A percentile compares a stretch with the other conserved stretches of the same genome.
Conservation (phyloP, 1,140 invertebrate species). For the Diachasmimorpha longicaudata region DNA sequence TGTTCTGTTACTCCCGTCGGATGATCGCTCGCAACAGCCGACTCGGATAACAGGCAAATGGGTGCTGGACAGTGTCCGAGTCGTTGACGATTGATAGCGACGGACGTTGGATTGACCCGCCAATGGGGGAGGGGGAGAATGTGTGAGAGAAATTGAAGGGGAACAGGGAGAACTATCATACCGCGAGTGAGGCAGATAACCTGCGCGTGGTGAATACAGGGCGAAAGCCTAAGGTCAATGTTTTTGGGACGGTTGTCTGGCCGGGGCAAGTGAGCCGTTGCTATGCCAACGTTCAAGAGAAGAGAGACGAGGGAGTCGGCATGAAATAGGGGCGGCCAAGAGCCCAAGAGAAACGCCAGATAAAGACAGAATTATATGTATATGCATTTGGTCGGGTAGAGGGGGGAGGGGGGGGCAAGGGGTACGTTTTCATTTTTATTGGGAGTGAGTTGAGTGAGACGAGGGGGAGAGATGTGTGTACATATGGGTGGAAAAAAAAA, state of each 20-base stretch:
- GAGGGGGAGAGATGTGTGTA: constrained; percentile 8
- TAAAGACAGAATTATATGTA: constrained; percentile 23
- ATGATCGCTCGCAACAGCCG: constrained; percentile 2
- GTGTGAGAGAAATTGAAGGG: neutral
- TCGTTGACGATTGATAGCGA: constrained; percentile 24
- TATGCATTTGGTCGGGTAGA: constrained; percentile 10
- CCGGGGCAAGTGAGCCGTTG: constrained; percentile 41
- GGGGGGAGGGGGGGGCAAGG: neutral
- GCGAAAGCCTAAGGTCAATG: constrained; percentile 48
- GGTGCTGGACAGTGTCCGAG: neutral
- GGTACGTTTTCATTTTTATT: neutral
- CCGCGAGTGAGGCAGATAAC: neutral
- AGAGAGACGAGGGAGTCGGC: constrained; percentile 32
- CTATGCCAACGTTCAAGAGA: constrained; percentile 44
- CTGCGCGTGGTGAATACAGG: constrained; percentile 17
- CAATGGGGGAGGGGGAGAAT: neutral
- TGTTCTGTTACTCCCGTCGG: neutral
- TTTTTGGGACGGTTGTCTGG: constrained; percentile 49
- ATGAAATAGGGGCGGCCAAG: constrained; percentile 34
- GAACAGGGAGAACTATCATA: neutral
- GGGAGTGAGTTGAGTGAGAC: constrained; percentile 6
- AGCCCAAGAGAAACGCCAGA: constrained; percentile 14
- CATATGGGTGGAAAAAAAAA: neutral
- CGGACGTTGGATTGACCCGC: constrained; percentile 1
- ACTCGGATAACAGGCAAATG: constrained; percentile 20